Evolutionary conservation across 2,888 invertebrate species (phyloP), one percentile per base, ranked within the genome.

Genomic region (Chaitophorus viminalis): DNA sequence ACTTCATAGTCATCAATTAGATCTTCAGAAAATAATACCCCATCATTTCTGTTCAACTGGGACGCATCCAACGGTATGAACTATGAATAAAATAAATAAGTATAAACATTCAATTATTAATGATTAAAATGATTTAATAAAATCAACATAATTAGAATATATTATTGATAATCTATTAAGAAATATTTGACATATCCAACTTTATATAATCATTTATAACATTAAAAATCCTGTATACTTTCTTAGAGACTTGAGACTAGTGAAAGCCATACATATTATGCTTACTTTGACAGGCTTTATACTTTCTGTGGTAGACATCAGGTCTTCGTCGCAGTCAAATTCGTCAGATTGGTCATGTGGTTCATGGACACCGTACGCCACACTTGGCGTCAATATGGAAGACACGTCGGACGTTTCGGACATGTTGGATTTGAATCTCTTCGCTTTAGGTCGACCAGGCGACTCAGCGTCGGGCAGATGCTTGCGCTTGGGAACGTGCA

Each of bases 1-100:
- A 89, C 52, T 78, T 89, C 89, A 39, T 78, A 78, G 5, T 89
- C 88, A 5, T 89, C 85, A 0, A 75, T 88, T 39, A 89, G 21
- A 76, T 89, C 88, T 81, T 89, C 88, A n/a, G 89, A 84, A 83
- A 88, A 89, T 21, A 89, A 77, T 60, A 88, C 78, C 4, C 88
- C 88, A 29, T 88, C 18, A 11, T 88, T 36, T n/a, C 77, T 76
- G 18, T n/a, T 88, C 25, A 87, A 6, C 9, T 52, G 33, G 25
- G 87, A 39, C 18, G 60, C n/a, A n/a, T 87, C 74, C 18, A 81
- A 65, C 25, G n/a, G 21, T 3, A 87, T 46, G 25, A 87, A 36
- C 87, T 87, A 52, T 74, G 74, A 75, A 46, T 11, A 39, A 11
- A 46, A 14, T 14, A 46, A 46, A 46, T 46, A 46, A 2, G 46